These are phyloP conservation scores for Stenolophus ochropezus DNA, from an alignment of 2,888 invertebrate species.

Conservation along the genomic window DNA sequence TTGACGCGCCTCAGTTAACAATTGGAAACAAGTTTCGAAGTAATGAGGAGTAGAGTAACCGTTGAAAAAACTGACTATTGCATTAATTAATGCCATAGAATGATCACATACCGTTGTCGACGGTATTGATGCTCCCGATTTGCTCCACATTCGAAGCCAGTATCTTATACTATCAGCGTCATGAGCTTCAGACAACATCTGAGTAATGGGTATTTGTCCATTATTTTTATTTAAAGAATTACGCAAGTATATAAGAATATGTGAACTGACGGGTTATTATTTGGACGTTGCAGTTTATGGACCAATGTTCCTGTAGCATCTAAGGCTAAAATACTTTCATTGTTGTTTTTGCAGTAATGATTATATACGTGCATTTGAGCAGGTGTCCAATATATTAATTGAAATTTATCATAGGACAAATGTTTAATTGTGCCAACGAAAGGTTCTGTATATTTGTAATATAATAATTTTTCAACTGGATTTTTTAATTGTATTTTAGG, in stretches of 20 bases:
- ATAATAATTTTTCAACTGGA: slow-evolving; percentile 4
- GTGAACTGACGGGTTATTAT: slow-evolving; percentile 34
- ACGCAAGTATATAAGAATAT: slow-evolving; percentile 32
- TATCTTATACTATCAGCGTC: background rate
- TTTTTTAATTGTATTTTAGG: background rate
- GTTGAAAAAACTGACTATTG: background rate
- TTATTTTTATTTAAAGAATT: background rate
- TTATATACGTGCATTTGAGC: slow-evolving; percentile 52
- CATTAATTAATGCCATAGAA: background rate
- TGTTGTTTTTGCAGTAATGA: slow-evolving; percentile 12
- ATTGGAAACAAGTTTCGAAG: background rate
- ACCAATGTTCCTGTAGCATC: slow-evolving; percentile 58
- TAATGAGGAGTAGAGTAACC: background rate
- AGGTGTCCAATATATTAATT: slow-evolving; percentile 52
- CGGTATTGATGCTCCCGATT: background rate
- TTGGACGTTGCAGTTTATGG: slow-evolving; percentile 41
- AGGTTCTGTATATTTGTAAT: slow-evolving; percentile 11
- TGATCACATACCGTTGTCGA: background rate
- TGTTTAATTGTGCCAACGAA: background rate
- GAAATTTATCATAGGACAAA: slow-evolving; percentile 44
- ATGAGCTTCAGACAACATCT: background rate
- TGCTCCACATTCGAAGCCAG: background rate
- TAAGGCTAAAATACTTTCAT: slow-evolving; percentile 11
- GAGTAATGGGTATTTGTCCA: background rate
- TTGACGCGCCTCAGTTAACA: background rate